Base-by-base conservation (phyloP, 1,140 invertebrate genomes). In the Cheumatopsyche charites region DNA sequence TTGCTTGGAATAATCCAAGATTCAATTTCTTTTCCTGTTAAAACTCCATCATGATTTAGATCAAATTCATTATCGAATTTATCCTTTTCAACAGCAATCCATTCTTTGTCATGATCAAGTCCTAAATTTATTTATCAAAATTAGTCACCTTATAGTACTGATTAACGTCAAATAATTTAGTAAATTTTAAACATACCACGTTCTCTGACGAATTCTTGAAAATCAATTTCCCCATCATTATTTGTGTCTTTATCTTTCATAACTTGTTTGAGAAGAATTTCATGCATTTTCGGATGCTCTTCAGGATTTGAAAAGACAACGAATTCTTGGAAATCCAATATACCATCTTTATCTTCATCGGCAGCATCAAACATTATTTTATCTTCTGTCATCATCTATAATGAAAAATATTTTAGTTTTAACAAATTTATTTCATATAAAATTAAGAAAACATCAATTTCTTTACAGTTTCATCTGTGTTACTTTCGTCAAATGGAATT, bases 1-100 rank as follows among this genome's bases (percentile, higher is more conserved):
- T 96, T 95, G 77, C 94, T 94, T 0, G 96, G 97, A 55, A 98
- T 89, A 66, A 97, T 86, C 97, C 97, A 99, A 0, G 88, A 86
- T 29, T 92, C 81, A 52, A 98, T 90, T 87, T 99, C 97, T 74
- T 88, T 84, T 0, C 87, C 84, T 76, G 90, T 88, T 1, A 99
- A 85, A 74, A 88, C 84, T 0, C 95, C 94, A 86, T 98, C 95
- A n/a, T 86, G 81, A 83, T 98, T 89, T 58, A 87, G 86, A 82
- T 99, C 97, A 80, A 92, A 91, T 62, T 96, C 94, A 73, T 91
- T 83, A 77, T 94, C 91, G 86, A 98, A 99, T 78, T 94, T 93
- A 65, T 95, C 92, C 80, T 96, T 94, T 80, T 98, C 95, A 1
- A 88, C 82, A 11, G 93, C 75, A 29, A 95, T 79, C 90, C 91